Conservation (phyloP, 2,113 vertebrate species). For the Chinchilla lanigera region DNA sequence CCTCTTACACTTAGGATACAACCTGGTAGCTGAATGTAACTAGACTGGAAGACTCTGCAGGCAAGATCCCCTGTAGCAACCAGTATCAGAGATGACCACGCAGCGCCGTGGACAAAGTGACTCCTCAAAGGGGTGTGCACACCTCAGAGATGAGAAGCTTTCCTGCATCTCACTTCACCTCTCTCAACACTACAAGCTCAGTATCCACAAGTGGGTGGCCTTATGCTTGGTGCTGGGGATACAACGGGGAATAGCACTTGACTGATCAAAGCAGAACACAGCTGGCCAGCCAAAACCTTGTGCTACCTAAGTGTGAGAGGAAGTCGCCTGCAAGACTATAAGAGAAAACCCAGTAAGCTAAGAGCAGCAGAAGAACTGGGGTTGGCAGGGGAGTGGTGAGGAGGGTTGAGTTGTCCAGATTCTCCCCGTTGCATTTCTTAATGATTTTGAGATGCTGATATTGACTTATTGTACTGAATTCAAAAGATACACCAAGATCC, state of each 20-base stretch:
- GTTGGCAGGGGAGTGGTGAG: neutral
- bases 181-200: too few species aligned
- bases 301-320: neutral
- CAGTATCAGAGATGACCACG: accelerated
- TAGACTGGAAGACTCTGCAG: neutral
- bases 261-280: neutral
- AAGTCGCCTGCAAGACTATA: neutral
- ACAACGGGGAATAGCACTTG: neutral
- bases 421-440: neutral
- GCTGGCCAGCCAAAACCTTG: accelerated
- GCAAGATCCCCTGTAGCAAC: neutral
- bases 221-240: neutral
- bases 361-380: neutral
- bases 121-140: neutral
- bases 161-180: neutral
- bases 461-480: neutral
- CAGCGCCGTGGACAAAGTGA: neutral
- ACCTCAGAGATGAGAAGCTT: neutral
- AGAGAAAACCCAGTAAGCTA: neutral
- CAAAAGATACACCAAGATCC: neutral
- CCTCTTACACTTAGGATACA: too few species aligned
- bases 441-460: neutral
- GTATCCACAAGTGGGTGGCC: neutral
- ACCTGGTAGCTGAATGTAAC: neutral
- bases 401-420: neutral